Base-by-base conservation (phyloP, 2,113 vertebrate species). In the Phoxinus phoxinus region DNA sequence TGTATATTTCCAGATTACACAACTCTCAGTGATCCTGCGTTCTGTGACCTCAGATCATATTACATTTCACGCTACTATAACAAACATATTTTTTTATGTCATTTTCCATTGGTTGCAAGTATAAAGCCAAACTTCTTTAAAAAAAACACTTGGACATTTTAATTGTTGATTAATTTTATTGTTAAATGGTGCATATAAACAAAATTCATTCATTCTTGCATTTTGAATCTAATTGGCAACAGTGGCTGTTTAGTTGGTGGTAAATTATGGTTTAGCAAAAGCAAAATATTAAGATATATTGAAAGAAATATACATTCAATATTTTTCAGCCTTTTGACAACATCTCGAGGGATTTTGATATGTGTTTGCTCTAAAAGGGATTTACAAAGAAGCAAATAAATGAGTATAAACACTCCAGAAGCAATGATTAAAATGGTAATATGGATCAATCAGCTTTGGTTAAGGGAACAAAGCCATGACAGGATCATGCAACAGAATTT, bases 1-100 rank as follows among this genome's bases (percentile, higher is more conserved):
- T 67, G 63, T n/a, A 71, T 79, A 84, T 72, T 72, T 80, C 81
- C 73, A 48, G 46, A 73, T 53, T 56, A 41, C 58, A 71, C 25
- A 74, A 74, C 59, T 86, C 15, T 48, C 59, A 79, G 75, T 56
- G 30, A 25, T 53, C 75, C 76, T 30, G 3, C 4, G 0, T 13
- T 82, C 21, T 80, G 11, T 87, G 79, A 67, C 79, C 44, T 84
- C 46, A 46, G 27, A 46, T 59, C 2, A 65, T 12, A n/a, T 59
- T 25, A 23, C 30, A 35, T 77, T n/a, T 78, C 30, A 58, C 32
- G 5, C 1, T 58, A 25, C 65, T 69, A 27, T 48, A 51, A 51
- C 13, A 27, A 44, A 51, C 7, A 51, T n/a, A n/a, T 46, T 80
- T 44, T 77, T 9, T 44, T 10, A 63, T 2, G 58, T 13, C 13